Conservation (phyloP, 64 coral and sea anemone genomes). For the Actinia tenebrosa region DNA sequence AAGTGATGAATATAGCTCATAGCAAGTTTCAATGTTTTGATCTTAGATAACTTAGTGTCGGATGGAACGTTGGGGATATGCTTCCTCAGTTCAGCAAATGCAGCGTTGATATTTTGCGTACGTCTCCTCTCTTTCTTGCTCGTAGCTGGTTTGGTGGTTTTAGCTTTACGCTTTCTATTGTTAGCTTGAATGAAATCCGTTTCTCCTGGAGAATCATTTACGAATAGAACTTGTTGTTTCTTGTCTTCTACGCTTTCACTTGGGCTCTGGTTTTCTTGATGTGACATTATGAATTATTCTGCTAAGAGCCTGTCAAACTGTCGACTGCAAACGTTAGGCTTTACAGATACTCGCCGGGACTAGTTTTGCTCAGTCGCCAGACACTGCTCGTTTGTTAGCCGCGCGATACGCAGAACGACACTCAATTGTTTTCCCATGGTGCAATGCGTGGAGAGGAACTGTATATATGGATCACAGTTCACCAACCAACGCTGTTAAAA, state of each 20-base stretch:
- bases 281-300: constrained; percentile 30
- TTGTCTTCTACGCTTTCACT: constrained; percentile 5
- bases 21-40: constrained; percentile 93
- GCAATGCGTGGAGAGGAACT: background rate
- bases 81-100: constrained; percentile 88
- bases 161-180: constrained; percentile 56
- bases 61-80: constrained; percentile 94
- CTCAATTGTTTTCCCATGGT: constrained; percentile 13
- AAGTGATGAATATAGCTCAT: constrained; percentile 97
- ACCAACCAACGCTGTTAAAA: background rate
- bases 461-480: background rate
- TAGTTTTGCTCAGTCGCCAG: background rate
- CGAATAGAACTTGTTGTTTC: background rate
- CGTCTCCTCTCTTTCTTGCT: constrained; percentile 84
- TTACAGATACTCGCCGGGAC: constrained; percentile 7
- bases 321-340: constrained; percentile 15
- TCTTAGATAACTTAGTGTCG: constrained; percentile 95
- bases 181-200: background rate
- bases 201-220: background rate
- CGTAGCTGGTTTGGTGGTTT: constrained; percentile 54
- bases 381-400: constrained; percentile 16
- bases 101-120: constrained; percentile 92
- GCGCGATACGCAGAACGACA: background rate
- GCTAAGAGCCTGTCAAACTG: constrained; percentile 26
- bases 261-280: constrained; percentile 35